phyloP scores from a whole-genome alignment of 2,797 vertebrate genomes.

The Pyrocephalus nanus region DNA sequence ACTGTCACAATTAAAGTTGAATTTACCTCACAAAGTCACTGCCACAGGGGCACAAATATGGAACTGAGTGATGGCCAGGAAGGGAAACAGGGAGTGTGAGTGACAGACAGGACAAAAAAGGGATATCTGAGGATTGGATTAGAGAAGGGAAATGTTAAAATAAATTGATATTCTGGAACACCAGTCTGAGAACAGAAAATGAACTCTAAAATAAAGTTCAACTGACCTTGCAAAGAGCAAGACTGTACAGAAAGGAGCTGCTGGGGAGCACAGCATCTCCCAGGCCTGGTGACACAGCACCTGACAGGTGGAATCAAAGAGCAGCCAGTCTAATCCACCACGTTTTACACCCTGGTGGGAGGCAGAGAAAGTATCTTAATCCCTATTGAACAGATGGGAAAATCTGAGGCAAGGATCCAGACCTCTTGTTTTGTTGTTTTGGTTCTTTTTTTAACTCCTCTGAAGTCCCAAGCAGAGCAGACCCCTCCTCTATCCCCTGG shows the following conservation, averaged over 20 bases:
- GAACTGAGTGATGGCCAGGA: rapidly evolving
- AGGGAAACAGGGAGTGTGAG: background rate
- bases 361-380: conserved; percentile 21
- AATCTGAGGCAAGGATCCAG: background rate
- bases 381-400: background rate
- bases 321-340: background rate
- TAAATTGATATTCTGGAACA: background rate
- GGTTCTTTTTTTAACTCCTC: background rate
- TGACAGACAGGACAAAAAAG: background rate
- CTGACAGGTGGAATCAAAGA: background rate
- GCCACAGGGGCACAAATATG: background rate
- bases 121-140: background rate
- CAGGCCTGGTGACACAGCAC: background rate
- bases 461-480: background rate
- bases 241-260: background rate
- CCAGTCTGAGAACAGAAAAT: background rate
- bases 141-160: background rate
- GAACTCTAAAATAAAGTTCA: background rate
- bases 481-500: background rate
- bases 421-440: too few relatives aligned
- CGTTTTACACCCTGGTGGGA: background rate
- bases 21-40: background rate
- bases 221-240: background rate
- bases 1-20: background rate
- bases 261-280: background rate